These are phyloP conservation scores for Pelodytes ibericus DNA, from an alignment of 2,797 vertebrate species.

Conservation along the genomic window DNA sequence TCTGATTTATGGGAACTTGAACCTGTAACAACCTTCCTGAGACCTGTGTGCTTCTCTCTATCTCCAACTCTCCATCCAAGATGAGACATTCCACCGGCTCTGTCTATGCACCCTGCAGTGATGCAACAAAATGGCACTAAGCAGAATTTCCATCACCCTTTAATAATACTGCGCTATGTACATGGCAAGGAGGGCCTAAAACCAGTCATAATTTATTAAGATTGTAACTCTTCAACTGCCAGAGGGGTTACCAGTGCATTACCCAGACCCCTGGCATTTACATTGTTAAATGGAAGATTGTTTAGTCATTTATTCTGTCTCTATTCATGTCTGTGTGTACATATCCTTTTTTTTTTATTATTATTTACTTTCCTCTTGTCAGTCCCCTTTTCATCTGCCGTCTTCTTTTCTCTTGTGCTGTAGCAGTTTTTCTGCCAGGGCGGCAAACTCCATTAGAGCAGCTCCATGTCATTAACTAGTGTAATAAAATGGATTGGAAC, in stretches of 20 bases:
- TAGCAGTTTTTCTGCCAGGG: constrained; percentile 51
- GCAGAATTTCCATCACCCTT: constrained; percentile 8
- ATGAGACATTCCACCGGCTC: constrained; percentile 15
- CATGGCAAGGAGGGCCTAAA: neutral
- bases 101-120: constrained; percentile 18
- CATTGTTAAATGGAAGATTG: constrained; percentile 4
- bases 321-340: constrained; percentile 1
- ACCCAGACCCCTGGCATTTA: neutral
- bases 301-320: neutral
- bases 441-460: constrained; percentile 57
- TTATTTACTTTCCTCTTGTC: constrained; percentile 6
- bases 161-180: constrained; percentile 21
- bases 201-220: neutral
- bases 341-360: constrained; percentile 9
- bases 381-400: constrained; percentile 8
- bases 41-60: constrained; percentile 17
- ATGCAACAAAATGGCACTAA: neutral
- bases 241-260: neutral
- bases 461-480: constrained; percentile 51
- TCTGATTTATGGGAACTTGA: constrained; percentile 47
- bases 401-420: constrained; percentile 6
- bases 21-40: constrained; percentile 29
- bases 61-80: constrained; percentile 1
- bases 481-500: constrained; percentile 59
- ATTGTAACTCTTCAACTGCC: neutral